phyloP scores from a whole-genome alignment of 1,140 invertebrate genomes.

The Macrocentrus cingulum region DNA sequence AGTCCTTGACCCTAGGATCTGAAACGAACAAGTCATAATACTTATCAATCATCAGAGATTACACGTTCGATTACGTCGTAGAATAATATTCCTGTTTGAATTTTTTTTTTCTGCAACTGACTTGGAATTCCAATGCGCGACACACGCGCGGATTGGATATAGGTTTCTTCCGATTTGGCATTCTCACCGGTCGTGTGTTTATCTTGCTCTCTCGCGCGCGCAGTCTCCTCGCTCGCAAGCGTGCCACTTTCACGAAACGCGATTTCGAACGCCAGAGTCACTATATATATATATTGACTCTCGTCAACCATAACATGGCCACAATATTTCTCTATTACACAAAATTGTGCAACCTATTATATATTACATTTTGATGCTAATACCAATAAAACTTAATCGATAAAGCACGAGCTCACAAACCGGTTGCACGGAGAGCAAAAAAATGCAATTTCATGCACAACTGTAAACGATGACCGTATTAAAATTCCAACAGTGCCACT shows the following conservation, averaged over 20 bases:
- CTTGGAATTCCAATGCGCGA: slow-evolving; percentile 27
- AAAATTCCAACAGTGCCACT: too few relatives aligned
- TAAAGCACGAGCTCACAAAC: too few relatives aligned
- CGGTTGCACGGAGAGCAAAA: too few relatives aligned
- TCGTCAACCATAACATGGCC: background rate
- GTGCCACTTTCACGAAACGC: slow-evolving; percentile 33
- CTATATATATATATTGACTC: slow-evolving; percentile 1
- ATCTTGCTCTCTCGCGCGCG: slow-evolving; percentile 22
- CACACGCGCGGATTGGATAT: too few relatives aligned
- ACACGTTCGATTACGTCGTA: too few relatives aligned
- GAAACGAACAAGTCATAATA: slow-evolving; percentile 46
- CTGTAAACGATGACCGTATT: too few relatives aligned
- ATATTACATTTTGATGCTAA: too few relatives aligned
- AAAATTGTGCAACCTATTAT: too few relatives aligned
- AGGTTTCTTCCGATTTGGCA: slow-evolving; percentile 34
- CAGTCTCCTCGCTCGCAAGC: slow-evolving; percentile 19
- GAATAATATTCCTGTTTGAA: too few relatives aligned
- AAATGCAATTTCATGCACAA: too few relatives aligned
- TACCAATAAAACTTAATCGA: too few relatives aligned
- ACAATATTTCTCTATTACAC: background rate
- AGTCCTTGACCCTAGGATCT: slow-evolving; percentile 88
- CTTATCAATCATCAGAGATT: slow-evolving; percentile 15
- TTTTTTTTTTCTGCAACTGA: too few relatives aligned
- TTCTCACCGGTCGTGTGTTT: slow-evolving; percentile 29
- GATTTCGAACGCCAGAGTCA: slow-evolving; percentile 27